Conservation (phyloP, 2,113 vertebrate species). For the Isurus oxyrinchus region DNA sequence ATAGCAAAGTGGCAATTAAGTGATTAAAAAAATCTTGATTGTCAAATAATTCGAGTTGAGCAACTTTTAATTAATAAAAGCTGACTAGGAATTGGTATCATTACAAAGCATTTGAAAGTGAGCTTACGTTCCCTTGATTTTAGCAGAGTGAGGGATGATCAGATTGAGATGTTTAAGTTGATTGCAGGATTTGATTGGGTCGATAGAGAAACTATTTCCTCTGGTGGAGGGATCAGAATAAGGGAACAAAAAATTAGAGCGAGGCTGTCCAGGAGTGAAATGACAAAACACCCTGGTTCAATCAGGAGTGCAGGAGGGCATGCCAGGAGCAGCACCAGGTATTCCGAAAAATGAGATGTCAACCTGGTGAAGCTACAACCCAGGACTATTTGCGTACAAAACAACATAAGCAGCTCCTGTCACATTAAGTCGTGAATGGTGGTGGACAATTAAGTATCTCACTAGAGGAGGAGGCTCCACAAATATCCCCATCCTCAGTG, state of each 20-base stretch:
- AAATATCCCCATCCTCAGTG: too few species aligned
- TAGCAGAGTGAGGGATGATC: background rate
- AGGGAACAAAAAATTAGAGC: background rate
- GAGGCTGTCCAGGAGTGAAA: background rate
- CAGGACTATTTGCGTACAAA: too few species aligned
- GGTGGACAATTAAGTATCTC: too few species aligned
- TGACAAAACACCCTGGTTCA: too few species aligned
- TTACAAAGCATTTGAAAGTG: background rate
- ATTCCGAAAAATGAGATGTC: too few species aligned
- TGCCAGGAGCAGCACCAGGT: too few species aligned
- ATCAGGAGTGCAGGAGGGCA: too few species aligned
- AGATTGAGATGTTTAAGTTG: background rate
- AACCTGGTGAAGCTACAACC: too few species aligned
- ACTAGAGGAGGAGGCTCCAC: too few species aligned
- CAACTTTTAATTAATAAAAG: background rate
- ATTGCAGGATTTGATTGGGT: background rate
- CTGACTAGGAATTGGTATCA: background rate
- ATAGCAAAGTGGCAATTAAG: background rate
- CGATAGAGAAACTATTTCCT: background rate
- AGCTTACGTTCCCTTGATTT: background rate
- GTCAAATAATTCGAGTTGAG: background rate
- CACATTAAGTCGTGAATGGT: too few species aligned
- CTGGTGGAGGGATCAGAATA: background rate
- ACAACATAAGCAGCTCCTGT: too few species aligned
- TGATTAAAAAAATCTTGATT: background rate